These are phyloP conservation scores for Oceanodroma leucorhoa DNA, from an alignment of 2,797 vertebrate genomes.

Conservation along the genomic window DNA sequence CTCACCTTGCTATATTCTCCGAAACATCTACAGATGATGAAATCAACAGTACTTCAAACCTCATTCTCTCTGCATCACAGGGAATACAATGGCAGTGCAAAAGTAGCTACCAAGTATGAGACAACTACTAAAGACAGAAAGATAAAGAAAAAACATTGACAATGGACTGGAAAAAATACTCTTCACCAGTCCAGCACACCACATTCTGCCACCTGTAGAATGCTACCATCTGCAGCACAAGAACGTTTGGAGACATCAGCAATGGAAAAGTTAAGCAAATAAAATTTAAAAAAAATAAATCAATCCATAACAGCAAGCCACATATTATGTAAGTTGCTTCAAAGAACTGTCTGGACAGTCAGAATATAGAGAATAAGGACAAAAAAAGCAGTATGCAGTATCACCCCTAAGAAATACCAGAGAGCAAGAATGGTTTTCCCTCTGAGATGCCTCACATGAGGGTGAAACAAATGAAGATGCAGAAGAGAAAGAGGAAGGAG, in stretches of 20 bases:
- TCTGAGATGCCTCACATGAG: not conserved
- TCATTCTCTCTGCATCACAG: not conserved
- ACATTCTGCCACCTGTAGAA: not conserved
- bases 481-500: not conserved
- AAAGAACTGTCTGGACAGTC: not conserved
- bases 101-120: not conserved
- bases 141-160: not conserved
- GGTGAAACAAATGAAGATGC: not conserved
- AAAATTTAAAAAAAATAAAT: not conserved
- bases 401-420: not conserved
- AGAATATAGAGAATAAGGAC: not conserved
- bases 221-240: accelerated
- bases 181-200: not conserved
- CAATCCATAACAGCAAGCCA: not conserved
- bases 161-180: not conserved
- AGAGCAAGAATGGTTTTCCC: not conserved
- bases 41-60: not conserved
- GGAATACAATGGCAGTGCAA: not conserved
- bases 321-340: not conserved
- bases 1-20: not conserved
- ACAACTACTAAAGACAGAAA: not conserved
- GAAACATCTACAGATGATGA: accelerated
- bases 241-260: not conserved
- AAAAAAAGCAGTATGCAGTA: not conserved
- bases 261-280: not conserved